phyloP scores from a whole-genome alignment of 2,113 vertebrate species.

The Elephas maximus region DNA sequence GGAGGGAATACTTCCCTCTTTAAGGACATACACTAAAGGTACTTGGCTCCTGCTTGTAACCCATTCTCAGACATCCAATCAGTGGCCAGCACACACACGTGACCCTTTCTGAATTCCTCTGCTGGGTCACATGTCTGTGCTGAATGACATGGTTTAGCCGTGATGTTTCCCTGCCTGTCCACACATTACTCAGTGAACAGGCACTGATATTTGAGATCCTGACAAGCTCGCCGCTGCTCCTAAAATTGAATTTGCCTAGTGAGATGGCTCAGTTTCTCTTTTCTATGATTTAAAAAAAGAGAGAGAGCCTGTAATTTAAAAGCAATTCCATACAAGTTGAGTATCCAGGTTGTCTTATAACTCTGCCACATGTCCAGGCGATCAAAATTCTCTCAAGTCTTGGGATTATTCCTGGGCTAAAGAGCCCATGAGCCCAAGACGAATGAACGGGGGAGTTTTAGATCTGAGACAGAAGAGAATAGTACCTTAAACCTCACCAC shows the following conservation, averaged over 20 bases:
- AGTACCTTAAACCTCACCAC: neutral
- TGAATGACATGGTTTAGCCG: slow-evolving; percentile 73
- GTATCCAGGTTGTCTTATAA: neutral
- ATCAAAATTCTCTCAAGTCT: slow-evolving; percentile 4
- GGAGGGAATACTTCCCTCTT: neutral
- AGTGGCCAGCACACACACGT: neutral
- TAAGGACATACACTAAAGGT: slow-evolving; percentile 27
- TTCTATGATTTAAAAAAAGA: slow-evolving; percentile 29
- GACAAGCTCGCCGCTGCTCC: slow-evolving; percentile 69
- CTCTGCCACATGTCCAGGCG: neutral
- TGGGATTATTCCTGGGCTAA: neutral
- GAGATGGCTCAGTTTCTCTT: slow-evolving; percentile 62
- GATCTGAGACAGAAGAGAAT: slow-evolving; percentile 15
- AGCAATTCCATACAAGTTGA: neutral
- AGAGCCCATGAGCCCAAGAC: neutral
- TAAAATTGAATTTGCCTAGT: slow-evolving; percentile 76
- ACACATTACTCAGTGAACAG: slow-evolving; percentile 65
- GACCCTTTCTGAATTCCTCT: slow-evolving; percentile 65
- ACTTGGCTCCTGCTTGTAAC: slow-evolving; percentile 42
- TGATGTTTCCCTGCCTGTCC: slow-evolving; percentile 75
- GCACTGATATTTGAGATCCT: slow-evolving; percentile 79
- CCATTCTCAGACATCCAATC: slow-evolving; percentile 44
- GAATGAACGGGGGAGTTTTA: neutral
- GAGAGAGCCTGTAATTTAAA: neutral
- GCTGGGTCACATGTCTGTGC: slow-evolving; percentile 60